A percentile compares a stretch with the other conserved stretches of the same genome.
These are phyloP conservation scores for Blastobasis adustella DNA, from an alignment of 2,888 invertebrate species.

Conservation along the genomic window DNA sequence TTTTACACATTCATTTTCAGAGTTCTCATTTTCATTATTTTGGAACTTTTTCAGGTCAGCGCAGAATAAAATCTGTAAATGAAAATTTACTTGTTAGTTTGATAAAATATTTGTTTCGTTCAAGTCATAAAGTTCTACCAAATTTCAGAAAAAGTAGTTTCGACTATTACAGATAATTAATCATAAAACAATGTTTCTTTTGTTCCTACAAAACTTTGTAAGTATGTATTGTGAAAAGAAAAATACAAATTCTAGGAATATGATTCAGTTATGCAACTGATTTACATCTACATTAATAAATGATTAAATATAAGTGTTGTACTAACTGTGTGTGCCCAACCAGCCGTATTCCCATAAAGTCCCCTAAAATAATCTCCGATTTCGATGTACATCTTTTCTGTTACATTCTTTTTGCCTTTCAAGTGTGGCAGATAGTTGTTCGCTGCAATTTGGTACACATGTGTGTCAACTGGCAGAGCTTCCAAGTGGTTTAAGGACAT, in stretches of 20 bases:
- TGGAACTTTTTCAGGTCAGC: slow-evolving; percentile 86
- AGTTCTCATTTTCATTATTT: slow-evolving; percentile 28
- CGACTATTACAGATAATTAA: neutral
- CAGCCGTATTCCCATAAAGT: slow-evolving; percentile 90
- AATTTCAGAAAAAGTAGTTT: neutral
- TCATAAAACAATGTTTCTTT: neutral
- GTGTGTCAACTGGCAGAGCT: slow-evolving; percentile 96
- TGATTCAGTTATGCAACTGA: too few species aligned
- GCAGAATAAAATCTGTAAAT: slow-evolving; percentile 83
- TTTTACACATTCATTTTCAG: slow-evolving; percentile 33
- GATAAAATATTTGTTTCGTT: neutral
- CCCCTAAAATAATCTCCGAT: slow-evolving; percentile 87
- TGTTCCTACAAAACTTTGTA: neutral
- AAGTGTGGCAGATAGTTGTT: slow-evolving; percentile 87
- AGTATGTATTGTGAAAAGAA: too few species aligned
- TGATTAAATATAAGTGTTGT: neutral
- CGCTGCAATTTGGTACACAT: slow-evolving; percentile 93
- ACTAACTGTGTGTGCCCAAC: slow-evolving; percentile 96
- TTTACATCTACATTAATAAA: too few species aligned
- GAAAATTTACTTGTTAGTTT: slow-evolving; percentile 4
- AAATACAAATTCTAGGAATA: too few species aligned
- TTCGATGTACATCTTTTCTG: slow-evolving; percentile 88
- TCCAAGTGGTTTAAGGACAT: slow-evolving; percentile 94
- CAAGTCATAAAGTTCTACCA: neutral
- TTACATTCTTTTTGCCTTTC: slow-evolving; percentile 82